phyloP scores from a whole-genome alignment of 2,797 vertebrate species.

The Limosa lapponica region DNA sequence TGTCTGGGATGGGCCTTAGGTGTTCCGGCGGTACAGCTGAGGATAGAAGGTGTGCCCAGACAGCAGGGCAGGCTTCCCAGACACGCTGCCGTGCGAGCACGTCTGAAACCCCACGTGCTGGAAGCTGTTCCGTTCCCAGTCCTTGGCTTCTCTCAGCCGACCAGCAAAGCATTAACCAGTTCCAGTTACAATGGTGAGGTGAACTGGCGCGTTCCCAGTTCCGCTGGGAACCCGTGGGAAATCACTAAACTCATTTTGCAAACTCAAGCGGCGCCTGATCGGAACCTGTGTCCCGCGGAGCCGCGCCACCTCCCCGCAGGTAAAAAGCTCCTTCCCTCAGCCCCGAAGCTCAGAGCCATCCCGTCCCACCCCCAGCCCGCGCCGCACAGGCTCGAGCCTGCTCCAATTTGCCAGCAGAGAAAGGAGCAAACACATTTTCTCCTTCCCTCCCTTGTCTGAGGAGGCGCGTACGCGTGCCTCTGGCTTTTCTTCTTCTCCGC shows the following conservation, averaged over 20 bases:
- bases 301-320: not conserved
- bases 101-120: not conserved
- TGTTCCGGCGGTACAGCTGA: not conserved
- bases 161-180: not conserved
- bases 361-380: not conserved
- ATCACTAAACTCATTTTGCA: not conserved
- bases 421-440: constrained; percentile 40
- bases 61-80: not conserved
- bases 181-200: not conserved
- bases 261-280: not conserved
- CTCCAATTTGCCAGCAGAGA: constrained; percentile 29
- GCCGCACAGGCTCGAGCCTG: not conserved
- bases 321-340: not conserved
- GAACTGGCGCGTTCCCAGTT: not conserved
- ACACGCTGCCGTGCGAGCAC: not conserved
- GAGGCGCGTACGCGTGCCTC: not conserved
- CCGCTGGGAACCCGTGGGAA: not conserved
- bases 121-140: not conserved
- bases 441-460: not conserved
- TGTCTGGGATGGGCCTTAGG: not conserved
- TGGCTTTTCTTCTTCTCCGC: constrained; percentile 10
- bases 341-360: not conserved
- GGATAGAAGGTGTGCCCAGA: not conserved
- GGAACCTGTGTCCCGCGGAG: not conserved
- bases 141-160: not conserved